These are phyloP conservation scores for Semotilus atromaculatus DNA, from an alignment of 2,797 vertebrate species.

Conservation along the genomic window DNA sequence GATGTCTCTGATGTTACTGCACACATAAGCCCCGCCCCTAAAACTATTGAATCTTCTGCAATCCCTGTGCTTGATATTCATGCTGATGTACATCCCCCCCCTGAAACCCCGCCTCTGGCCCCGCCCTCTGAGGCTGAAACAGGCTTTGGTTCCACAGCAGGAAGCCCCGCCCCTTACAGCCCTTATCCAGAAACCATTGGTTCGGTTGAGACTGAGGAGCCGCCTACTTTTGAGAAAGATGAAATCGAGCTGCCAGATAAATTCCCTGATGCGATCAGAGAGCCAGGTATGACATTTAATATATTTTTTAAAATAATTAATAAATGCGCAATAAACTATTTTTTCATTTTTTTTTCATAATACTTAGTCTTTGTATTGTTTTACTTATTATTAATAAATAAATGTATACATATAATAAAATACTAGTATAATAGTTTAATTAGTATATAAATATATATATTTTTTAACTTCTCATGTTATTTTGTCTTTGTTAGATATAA, in stretches of 20 bases:
- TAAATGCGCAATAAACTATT: not conserved
- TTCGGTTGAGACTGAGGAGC: slow-evolving; percentile 52
- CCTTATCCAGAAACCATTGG: slow-evolving; percentile 62
- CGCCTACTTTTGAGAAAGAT: slow-evolving; percentile 52
- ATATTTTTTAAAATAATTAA: not conserved
- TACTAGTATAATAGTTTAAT: not conserved
- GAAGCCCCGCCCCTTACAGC: slow-evolving; percentile 45
- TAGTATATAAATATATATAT: not conserved
- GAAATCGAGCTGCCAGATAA: slow-evolving; percentile 57
- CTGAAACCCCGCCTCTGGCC: slow-evolving; percentile 40
- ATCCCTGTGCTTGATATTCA: slow-evolving; percentile 54
- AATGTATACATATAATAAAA: not conserved
- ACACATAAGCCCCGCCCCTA: slow-evolving; percentile 25
- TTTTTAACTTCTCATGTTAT: not conserved
- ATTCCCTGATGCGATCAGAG: slow-evolving; percentile 51
- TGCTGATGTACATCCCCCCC: slow-evolving; percentile 48
- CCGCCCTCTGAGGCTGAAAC: slow-evolving; percentile 45
- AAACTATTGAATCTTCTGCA: slow-evolving; percentile 33
- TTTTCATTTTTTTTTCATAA: not conserved
- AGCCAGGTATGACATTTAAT: slow-evolving; percentile 67
- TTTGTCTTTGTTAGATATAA: too few relatives aligned
- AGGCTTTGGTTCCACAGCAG: slow-evolving; percentile 32
- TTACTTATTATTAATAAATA: not conserved
- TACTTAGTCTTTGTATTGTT: not conserved
- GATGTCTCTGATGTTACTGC: slow-evolving; percentile 6